A percentile compares a stretch with the other conserved stretches of the same genome.
phyloP scores from a whole-genome alignment of 2,113 vertebrate species.

The Carassius gibelio region DNA sequence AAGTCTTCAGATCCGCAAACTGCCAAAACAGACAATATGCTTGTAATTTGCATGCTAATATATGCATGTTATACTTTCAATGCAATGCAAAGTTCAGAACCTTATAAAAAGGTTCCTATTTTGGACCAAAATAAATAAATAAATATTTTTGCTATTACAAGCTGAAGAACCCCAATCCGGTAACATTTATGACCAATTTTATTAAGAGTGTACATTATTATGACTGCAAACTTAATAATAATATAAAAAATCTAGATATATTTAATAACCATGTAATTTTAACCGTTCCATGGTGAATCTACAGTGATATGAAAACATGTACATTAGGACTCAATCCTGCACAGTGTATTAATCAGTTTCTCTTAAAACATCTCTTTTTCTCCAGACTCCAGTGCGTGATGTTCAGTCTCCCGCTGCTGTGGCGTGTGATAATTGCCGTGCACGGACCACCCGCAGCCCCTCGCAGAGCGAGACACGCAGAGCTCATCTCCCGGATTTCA shows the following conservation, averaged over 20 bases:
- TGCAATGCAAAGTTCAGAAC: neutral
- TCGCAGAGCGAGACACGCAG: neutral
- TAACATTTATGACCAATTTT: neutral
- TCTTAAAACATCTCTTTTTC: slow-evolving; percentile 20
- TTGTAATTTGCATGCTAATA: too few relatives aligned
- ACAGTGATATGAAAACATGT: neutral
- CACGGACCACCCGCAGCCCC: slow-evolving; percentile 18
- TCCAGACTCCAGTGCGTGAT: neutral
- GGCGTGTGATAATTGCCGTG: slow-evolving; percentile 42
- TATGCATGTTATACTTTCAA: too few relatives aligned
- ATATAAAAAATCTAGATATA: neutral
- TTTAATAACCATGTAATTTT: neutral
- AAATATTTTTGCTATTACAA: neutral
- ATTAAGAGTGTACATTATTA: neutral
- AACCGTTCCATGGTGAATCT: neutral
- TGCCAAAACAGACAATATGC: too few relatives aligned
- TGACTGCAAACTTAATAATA: neutral
- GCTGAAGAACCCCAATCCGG: neutral
- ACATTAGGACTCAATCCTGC: neutral
- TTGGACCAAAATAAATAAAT: neutral
- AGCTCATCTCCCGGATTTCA: neutral
- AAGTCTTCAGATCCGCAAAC: too few relatives aligned
- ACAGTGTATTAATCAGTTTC: slow-evolving; percentile 35
- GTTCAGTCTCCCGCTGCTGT: slow-evolving; percentile 17
- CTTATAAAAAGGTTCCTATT: neutral